Evolutionary conservation across 2,113 vertebrate species (phyloP), one percentile per base, ranked within the genome.

Genomic region (Phalacrocorax pelagicus): DNA sequence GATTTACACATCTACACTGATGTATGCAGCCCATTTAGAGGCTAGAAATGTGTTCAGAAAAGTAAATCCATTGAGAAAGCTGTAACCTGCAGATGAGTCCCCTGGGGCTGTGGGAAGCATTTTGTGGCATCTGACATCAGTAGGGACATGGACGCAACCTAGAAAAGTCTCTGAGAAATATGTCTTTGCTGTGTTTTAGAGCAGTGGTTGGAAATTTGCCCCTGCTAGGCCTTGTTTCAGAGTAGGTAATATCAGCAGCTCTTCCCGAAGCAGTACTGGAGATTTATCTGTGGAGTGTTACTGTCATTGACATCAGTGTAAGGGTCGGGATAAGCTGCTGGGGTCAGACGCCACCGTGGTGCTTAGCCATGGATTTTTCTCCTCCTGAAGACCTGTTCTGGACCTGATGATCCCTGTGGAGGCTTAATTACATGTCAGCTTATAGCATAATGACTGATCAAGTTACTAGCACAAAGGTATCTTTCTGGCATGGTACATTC

Each of bases 351-450:
- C 24, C 79, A 65, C 52, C 4, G 1, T 10, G 36, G 83, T 57
- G 49, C 67, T 94, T 58, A 61, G 69, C 55, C 22, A 66, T 70
- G 83, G 92, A 75, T 85, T 96, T 96, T 95, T 75, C 86, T 93
- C 69, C 77, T 81, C 88, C 88, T 79, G 47, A 84, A 71, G 72
- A 78, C 80, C 81, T 85, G 49, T 40, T 83, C 88, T 67, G 84
- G 54, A 59, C 91, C 52, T 13, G 38, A 10, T 34, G 49, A 69
- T 70, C 85, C 81, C 79, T 58, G 47, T 47, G 67, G 91, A 92
- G 88, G 93, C 61, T 96, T 96, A 91, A 94, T 91, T 77, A 94
- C 90, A 72, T 94, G 94, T 94, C 94, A 95, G 3, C 83, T 94
- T 54, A 69, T 1, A 88, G 85, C 88, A 69, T 78, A 89, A 86